Evolutionary conservation across 2,797 vertebrate genomes (phyloP).

Genomic region (Sebastolobus alascanus): DNA sequence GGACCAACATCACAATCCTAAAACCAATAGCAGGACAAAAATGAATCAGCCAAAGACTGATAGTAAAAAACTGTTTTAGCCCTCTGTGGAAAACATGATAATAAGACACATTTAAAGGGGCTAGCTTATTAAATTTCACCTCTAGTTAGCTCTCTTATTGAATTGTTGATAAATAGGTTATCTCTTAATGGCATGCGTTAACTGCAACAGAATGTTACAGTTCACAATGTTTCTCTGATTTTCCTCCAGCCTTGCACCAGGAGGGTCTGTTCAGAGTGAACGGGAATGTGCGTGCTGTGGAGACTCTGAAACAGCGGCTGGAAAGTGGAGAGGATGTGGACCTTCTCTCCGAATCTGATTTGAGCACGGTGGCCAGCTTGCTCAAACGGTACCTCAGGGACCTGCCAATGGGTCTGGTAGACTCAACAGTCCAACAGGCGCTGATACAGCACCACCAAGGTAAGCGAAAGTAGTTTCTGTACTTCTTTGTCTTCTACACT

Average conservation of each 20-base stretch:
- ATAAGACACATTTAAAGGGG: background rate
- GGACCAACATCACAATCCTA: background rate
- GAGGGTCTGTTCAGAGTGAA: constrained; percentile 96
- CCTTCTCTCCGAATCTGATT: constrained; percentile 84
- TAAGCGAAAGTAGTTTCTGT: constrained; percentile 66
- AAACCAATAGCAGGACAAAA: background rate
- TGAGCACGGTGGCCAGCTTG: constrained; percentile 90
- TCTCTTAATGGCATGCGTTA: background rate
- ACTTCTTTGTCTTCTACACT: no score
- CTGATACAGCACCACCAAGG: constrained; percentile 89
- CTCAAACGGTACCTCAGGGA: constrained; percentile 93
- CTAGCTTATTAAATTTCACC: background rate
- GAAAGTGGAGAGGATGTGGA: constrained; percentile 87
- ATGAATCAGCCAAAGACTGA: background rate
- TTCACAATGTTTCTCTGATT: constrained; percentile 7
- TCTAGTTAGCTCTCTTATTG: background rate
- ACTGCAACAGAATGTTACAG: background rate
- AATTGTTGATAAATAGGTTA: background rate
- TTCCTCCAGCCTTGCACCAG: constrained; percentile 87
- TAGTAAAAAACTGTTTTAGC: background rate
- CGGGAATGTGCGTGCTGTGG: constrained; percentile 89
- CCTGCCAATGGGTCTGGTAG: constrained; percentile 89
- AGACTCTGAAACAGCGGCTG: constrained; percentile 86
- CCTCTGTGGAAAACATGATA: background rate
- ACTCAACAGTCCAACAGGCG: constrained; percentile 82